These are phyloP conservation scores for Drosophila buzzatii DNA, from an alignment of 2,888 invertebrate species.

Conservation along the genomic window DNA sequence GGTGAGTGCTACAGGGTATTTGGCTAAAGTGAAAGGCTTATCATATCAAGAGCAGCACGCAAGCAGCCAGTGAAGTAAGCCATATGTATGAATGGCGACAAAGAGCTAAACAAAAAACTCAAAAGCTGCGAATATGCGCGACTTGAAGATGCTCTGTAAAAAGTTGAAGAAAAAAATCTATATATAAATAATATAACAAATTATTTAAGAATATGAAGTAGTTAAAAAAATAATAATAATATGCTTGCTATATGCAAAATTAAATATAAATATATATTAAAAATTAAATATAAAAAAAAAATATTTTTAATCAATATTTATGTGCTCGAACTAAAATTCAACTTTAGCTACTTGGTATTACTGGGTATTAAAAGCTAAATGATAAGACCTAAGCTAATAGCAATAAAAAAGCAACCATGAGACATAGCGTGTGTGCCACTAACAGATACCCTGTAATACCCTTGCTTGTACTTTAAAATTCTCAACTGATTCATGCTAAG, in stretches of 20 bases:
- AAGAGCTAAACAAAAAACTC: conserved; percentile 31
- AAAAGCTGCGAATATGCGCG: not conserved
- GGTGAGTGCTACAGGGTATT: not conserved
- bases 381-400: not conserved
- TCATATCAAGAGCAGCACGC: conserved; percentile 73
- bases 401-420: not conserved
- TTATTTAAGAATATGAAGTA: no score
- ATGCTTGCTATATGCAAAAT: not conserved
- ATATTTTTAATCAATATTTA: no score
- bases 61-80: conserved; percentile 54
- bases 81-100: conserved; percentile 62
- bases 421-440: no score
- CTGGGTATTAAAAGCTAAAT: not conserved
- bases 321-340: not conserved
- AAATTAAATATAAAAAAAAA: no score
- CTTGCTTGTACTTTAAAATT: no score
- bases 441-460: not conserved
- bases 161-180: not conserved
- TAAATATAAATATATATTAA: not conserved
- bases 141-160: conserved; percentile 17
- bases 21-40: conserved; percentile 51
- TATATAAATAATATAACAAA: not conserved
- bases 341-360: not conserved
- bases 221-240: no score
- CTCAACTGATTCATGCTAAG: no score